These are phyloP conservation scores for Monodelphis domestica DNA, from an alignment of 2,797 vertebrate species.

Conservation along the genomic window DNA sequence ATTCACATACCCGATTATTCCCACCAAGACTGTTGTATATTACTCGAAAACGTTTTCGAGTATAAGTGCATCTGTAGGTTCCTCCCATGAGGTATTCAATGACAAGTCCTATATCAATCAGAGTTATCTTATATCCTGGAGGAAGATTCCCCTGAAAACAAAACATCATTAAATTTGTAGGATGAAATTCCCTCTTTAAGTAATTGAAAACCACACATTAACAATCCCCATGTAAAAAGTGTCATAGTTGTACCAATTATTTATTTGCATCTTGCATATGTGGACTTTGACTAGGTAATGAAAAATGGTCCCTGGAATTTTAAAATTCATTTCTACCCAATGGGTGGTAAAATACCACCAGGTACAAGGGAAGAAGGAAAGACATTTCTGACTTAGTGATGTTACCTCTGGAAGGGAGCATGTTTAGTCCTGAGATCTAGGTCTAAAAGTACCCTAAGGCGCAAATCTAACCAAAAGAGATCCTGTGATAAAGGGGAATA, in stretches of 20 bases:
- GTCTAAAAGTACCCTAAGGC: neutral
- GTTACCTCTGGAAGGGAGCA: neutral
- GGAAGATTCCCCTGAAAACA: slow-evolving; percentile 94
- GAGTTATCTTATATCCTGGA: slow-evolving; percentile 97
- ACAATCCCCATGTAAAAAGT: neutral
- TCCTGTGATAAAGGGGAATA: neutral
- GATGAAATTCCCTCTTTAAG: slow-evolving; percentile 17
- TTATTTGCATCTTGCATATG: neutral
- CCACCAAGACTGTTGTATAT: slow-evolving; percentile 98
- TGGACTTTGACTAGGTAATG: neutral
- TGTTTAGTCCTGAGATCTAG: neutral
- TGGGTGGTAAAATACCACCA: neutral
- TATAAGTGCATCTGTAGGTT: slow-evolving; percentile 98
- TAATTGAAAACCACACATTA: neutral
- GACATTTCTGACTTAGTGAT: neutral
- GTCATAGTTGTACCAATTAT: neutral
- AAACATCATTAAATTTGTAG: slow-evolving; percentile 59
- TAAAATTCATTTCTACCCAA: neutral
- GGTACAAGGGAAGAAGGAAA: neutral
- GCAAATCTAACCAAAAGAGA: neutral
- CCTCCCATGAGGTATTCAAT: slow-evolving; percentile 99
- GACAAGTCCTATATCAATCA: slow-evolving; percentile 97
- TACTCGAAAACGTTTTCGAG: slow-evolving; percentile 96
- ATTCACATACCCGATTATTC: slow-evolving; percentile 90
- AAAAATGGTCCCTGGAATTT: neutral